Conservation (phyloP, 1,140 invertebrate genomes). For the Micrasema longulum region DNA sequence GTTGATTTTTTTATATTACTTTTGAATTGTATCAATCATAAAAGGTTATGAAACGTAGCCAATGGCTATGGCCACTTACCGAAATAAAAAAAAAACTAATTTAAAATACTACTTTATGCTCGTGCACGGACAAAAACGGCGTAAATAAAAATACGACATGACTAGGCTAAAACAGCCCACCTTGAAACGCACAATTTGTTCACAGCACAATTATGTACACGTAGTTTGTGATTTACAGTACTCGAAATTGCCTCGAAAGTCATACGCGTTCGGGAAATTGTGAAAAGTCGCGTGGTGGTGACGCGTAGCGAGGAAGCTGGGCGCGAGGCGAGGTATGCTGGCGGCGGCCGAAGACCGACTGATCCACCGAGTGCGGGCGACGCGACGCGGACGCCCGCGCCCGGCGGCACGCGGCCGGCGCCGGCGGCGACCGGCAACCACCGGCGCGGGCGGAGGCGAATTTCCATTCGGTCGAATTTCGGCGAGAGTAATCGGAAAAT, state of each 20-base stretch:
- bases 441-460: neutral
- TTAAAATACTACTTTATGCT: slow-evolving; percentile 5
- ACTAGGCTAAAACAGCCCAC: slow-evolving; percentile 27
- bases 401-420: slow-evolving; percentile 11
- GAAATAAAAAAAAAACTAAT: slow-evolving; percentile 24
- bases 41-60: slow-evolving; percentile 19
- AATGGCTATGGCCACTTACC: slow-evolving; percentile 1
- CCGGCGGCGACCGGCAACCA: neutral
- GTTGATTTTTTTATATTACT: slow-evolving; percentile 7
- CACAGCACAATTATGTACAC: neutral
- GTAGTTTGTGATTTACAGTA: neutral
- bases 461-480: slow-evolving; percentile 6
- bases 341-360: slow-evolving; percentile 33
- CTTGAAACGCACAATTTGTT: slow-evolving; percentile 13
- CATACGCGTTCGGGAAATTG: neutral
- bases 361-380: slow-evolving; percentile 22
- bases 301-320: neutral
- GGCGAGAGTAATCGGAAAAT: slow-evolving; percentile 9
- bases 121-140: neutral
- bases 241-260: neutral
- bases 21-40: slow-evolving; percentile 7
- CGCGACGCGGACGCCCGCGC: slow-evolving; percentile 15
- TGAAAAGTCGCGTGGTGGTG: slow-evolving; percentile 7
- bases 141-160: slow-evolving; percentile 34
- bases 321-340: slow-evolving; percentile 1